Evolutionary conservation across 2,113 vertebrate genomes (phyloP).

Genomic region (Pangasianodon gigas): DNA sequence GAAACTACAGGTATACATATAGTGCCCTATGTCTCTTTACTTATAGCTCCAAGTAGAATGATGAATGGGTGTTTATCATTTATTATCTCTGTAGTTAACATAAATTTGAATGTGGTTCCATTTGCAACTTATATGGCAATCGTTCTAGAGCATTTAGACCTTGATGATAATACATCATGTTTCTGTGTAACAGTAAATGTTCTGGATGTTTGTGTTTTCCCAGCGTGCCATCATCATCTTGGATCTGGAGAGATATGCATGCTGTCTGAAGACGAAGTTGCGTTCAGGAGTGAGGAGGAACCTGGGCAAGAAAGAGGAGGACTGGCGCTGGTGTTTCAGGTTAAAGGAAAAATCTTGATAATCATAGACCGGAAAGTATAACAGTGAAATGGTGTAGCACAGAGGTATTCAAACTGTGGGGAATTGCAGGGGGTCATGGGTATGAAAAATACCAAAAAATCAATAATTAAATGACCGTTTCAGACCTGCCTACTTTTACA

Average conservation of each 20-base stretch:
- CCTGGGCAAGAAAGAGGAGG: conserved; percentile 77
- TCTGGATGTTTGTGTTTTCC: conserved; percentile 31
- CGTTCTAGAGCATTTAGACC: not conserved
- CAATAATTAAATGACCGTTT: not conserved
- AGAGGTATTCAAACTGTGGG: not conserved
- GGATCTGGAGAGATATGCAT: conserved; percentile 88
- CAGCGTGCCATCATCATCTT: conserved; percentile 92
- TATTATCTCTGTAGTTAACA: not conserved
- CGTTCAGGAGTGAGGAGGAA: conserved; percentile 85
- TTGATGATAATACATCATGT: not conserved
- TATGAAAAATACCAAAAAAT: not conserved
- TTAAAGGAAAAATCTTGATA: conserved; percentile 54
- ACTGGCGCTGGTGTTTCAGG: conserved; percentile 90
- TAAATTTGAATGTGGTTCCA: not conserved
- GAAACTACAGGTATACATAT: conserved; percentile 85
- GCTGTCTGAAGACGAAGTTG: conserved; percentile 75
- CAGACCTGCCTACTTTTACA: not conserved
- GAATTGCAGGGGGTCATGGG: not conserved
- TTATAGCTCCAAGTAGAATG: no score
- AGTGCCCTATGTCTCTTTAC: not conserved
- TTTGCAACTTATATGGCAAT: not conserved
- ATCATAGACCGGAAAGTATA: not conserved
- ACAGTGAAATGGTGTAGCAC: not conserved
- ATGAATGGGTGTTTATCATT: not conserved
- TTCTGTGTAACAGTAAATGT: not conserved